A percentile compares a stretch with the other conserved stretches of the same genome.
Evolutionary conservation across 1,140 invertebrate genomes (phyloP).

Genomic region (Neoseiulus cucumeris): DNA sequence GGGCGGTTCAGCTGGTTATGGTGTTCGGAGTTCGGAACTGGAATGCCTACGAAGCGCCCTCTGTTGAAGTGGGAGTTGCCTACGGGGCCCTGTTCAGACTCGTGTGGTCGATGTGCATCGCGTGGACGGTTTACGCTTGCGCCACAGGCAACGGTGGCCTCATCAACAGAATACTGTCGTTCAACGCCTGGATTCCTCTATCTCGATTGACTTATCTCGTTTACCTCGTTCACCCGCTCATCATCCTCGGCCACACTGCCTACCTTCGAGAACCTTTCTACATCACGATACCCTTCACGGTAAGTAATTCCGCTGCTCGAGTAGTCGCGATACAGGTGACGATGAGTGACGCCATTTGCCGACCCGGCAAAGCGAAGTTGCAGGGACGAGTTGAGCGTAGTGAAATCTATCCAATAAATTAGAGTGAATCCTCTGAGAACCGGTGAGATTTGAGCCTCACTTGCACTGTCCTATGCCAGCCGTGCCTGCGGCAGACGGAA

Average conservation of each 20-base stretch:
- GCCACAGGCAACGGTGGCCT: slow-evolving; percentile 22
- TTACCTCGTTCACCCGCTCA: slow-evolving; percentile 19
- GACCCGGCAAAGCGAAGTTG: too few species aligned
- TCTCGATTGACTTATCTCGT: slow-evolving; percentile 17
- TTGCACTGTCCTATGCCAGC: too few species aligned
- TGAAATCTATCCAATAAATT: too few species aligned
- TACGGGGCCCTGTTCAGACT: slow-evolving; percentile 26
- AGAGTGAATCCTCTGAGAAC: too few species aligned
- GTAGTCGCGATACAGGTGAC: neutral
- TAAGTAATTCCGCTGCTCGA: neutral
- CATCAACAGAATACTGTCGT: slow-evolving; percentile 15
- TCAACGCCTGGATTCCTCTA: slow-evolving; percentile 8
- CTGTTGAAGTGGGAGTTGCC: slow-evolving; percentile 13
- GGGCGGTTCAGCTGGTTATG: neutral
- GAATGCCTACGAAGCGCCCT: neutral
- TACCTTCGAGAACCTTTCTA: slow-evolving; percentile 2
- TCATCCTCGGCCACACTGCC: slow-evolving; percentile 12
- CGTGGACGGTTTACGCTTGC: slow-evolving; percentile 33
- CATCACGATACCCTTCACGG: neutral
- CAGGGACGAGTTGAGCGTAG: too few species aligned
- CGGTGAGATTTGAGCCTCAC: too few species aligned
- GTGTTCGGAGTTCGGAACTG: slow-evolving; percentile 2
- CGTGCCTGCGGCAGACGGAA: too few species aligned
- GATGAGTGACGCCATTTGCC: too few species aligned
- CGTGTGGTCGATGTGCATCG: slow-evolving; percentile 27